Evolutionary conservation across 2,888 invertebrate species (phyloP), one percentile per base, ranked within the genome.

Genomic region (Campopleginae sp.): DNA sequence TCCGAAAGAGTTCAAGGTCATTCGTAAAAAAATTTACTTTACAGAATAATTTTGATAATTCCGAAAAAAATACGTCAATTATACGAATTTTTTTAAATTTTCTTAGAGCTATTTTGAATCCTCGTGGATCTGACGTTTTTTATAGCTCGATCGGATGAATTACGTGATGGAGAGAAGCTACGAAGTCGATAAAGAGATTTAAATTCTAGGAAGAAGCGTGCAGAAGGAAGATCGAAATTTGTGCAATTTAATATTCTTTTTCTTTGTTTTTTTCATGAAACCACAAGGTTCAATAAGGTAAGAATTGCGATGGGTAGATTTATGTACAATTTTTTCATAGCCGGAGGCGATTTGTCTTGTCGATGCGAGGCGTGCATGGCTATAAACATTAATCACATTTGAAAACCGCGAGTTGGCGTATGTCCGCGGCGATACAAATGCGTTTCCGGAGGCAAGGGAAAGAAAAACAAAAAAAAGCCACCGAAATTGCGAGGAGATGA

Each of bases 381-480:
- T 70, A 54, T 38, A 7, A 38, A 38, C 46, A 44, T 82, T 70
- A 70, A 65, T 82, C 54, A 78, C 51, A 54, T 85, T 85, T 65
- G 58, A 38, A 85, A 85, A 74, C 66, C 76, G 71, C 76, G 71
- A 76, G 63, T 81, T 78, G 58, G 58, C 46, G 51, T 70, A 75
- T 46, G 82, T 75, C 63, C 65, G 76, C 27, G 51, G 54, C 80
- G 72, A 74, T 68, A 68, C 54, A 27, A 72, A 82, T 71, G 66
- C 68, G 66, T 54, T 75, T 72, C 65, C 61, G 48, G 85, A 51
- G 65, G 65, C 70, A 23, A 27, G 63, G 46, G 1, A 48, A 68
- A 76, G 44, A 71, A 54, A 77, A 58, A 3, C 14, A 61, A 76
- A 76, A 70, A 77, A 66, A 38, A 17, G 38, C 58, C 3, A 23